Evolutionary conservation across 2,888 invertebrate species (phyloP).

Genomic region (Drosophila putrida): DNA sequence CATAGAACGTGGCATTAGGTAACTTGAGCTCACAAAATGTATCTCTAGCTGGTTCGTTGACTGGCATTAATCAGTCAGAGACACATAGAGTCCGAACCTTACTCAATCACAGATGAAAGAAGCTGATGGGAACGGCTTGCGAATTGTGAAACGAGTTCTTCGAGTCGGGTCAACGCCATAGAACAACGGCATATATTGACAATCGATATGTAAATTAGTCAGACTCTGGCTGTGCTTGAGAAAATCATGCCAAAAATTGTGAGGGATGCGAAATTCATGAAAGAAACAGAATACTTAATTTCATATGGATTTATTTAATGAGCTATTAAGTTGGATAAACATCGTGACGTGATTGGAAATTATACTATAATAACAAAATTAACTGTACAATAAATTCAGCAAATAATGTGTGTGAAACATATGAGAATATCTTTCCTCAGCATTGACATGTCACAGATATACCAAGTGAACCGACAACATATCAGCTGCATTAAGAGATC

Average conservation of each 20-base stretch:
- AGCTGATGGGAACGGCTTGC: conserved; percentile 39
- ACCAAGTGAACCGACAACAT: conserved; percentile 28
- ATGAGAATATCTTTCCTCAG: neutral
- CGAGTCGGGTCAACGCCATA: conserved; percentile 64
- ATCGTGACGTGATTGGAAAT: conserved; percentile 34
- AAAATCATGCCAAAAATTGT: conserved; percentile 33
- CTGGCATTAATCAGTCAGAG: conserved; percentile 66
- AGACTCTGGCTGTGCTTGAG: conserved; percentile 23
- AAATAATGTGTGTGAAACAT: conserved; percentile 32
- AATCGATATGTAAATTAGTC: conserved; percentile 70
- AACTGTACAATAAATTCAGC: conserved; percentile 23
- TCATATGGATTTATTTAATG: conserved; percentile 40
- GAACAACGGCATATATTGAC: conserved; percentile 56
- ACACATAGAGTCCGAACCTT: conserved; percentile 49
- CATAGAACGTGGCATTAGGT: conserved; percentile 56
- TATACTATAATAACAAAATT: conserved; percentile 23
- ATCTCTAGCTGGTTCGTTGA: conserved; percentile 49
- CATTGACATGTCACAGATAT: conserved; percentile 37
- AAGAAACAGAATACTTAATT: conserved; percentile 29
- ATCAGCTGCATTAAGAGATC: conserved; percentile 17
- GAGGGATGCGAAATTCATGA: conserved; percentile 20
- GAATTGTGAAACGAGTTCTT: conserved; percentile 57
- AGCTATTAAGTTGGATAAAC: conserved; percentile 42
- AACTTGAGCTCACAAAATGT: conserved; percentile 53
- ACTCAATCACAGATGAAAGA: conserved; percentile 62